These are phyloP conservation scores for Tetramorium bicarinatum DNA, from an alignment of 2,888 invertebrate species.

Conservation along the genomic window DNA sequence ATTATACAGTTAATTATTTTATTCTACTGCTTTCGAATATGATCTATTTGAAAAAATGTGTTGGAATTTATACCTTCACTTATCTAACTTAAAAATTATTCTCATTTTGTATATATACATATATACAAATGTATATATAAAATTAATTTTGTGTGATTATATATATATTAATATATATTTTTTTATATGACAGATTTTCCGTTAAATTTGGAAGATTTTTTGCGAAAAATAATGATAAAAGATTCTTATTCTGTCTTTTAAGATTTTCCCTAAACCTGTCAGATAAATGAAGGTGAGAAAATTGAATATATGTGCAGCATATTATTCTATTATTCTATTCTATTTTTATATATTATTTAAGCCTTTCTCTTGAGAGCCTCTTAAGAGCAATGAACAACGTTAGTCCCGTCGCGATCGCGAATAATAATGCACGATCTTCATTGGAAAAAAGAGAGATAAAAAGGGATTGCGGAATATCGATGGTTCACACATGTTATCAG, in stretches of 20 bases:
- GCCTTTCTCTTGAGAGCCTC: slow-evolving; percentile 1
- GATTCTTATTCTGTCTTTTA: neutral
- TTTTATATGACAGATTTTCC: neutral
- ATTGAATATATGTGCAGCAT: neutral
- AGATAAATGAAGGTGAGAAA: slow-evolving; percentile 9
- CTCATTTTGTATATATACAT: neutral
- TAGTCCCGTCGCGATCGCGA: slow-evolving; percentile 50
- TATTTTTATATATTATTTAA: slow-evolving; percentile 14
- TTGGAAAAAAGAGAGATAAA: slow-evolving; percentile 33
- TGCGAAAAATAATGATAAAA: neutral
- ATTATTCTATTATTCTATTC: slow-evolving; percentile 18
- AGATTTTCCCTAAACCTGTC: neutral
- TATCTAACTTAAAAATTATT: neutral
- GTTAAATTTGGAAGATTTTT: neutral
- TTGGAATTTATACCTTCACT: slow-evolving; percentile 4
- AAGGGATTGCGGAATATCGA: slow-evolving; percentile 45
- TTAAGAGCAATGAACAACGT: slow-evolving; percentile 15
- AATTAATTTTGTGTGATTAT: too few relatives aligned
- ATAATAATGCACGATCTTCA: slow-evolving; percentile 54
- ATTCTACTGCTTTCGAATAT: neutral
- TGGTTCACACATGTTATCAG: slow-evolving; percentile 47
- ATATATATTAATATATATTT: neutral
- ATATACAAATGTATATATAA: neutral
- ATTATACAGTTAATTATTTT: neutral
- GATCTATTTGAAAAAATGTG: slow-evolving; percentile 6